Evolutionary conservation across 2,888 invertebrate species (phyloP).

Genomic region (Mystacides longicornis): DNA sequence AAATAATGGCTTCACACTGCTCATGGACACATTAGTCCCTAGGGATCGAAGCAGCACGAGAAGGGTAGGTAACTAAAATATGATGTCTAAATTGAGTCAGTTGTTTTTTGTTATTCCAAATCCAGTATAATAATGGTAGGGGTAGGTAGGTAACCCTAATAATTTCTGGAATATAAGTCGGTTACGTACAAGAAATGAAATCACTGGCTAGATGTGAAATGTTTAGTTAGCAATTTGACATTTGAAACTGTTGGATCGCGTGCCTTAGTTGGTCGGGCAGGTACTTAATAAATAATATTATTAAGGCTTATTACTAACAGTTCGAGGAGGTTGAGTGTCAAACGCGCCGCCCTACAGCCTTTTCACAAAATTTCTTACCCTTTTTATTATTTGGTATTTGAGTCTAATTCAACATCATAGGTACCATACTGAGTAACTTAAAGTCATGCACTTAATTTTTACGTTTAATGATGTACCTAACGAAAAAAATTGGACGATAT

Average conservation of each 20-base stretch:
- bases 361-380: not conserved
- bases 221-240: slow-evolving; percentile 21
- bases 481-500: no score
- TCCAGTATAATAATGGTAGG: not conserved
- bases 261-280: slow-evolving; percentile 4
- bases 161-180: slow-evolving; percentile 13
- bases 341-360: not conserved
- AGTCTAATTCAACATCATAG: no score
- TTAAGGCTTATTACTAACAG: slow-evolving; percentile 4
- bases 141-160: not conserved
- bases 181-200: no score
- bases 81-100: no score
- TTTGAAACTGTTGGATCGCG: slow-evolving; percentile 21
- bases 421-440: no score
- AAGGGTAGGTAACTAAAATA: not conserved
- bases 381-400: no score
- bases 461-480: no score
- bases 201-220: slow-evolving; percentile 12
- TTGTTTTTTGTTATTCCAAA: no score
- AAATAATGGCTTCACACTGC: no score
- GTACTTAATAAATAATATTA: slow-evolving; percentile 4
- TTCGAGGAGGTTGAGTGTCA: slow-evolving; percentile 7
- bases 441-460: no score
- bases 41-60: no score
- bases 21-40: no score